phyloP scores from a whole-genome alignment of 2,888 invertebrate species.

The Acholoe squamosa region DNA sequence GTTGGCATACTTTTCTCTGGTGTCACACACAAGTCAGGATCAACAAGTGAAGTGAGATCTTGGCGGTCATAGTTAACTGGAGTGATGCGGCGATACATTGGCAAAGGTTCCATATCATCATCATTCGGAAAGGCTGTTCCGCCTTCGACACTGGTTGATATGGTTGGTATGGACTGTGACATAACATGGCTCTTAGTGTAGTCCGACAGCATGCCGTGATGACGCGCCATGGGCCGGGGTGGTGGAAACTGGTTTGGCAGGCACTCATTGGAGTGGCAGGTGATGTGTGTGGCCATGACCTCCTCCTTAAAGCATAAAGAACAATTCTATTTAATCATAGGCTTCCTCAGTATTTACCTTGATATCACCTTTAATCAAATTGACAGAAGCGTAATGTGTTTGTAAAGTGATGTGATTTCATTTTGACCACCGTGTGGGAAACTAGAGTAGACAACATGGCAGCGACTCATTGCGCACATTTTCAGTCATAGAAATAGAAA shows the following conservation, averaged over 20 bases:
- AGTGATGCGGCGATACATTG: neutral
- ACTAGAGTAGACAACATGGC: no score
- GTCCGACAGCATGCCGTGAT: neutral
- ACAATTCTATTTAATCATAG: no score
- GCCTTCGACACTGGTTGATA: constrained; percentile 6
- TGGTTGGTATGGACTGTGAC: constrained; percentile 17
- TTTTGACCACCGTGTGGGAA: no score
- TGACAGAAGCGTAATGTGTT: no score
- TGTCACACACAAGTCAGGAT: constrained; percentile 46
- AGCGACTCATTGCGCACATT: no score
- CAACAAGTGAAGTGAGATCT: neutral
- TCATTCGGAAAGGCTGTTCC: neutral
- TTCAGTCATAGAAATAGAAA: no score
- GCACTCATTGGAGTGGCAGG: constrained; percentile 32
- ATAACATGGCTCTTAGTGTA: constrained; percentile 38
- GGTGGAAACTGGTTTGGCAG: constrained; percentile 40
- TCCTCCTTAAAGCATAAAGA: neutral
- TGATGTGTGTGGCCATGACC: constrained; percentile 37
- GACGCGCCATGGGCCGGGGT: neutral
- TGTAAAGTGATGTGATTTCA: no score
- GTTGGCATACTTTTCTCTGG: constrained; percentile 10
- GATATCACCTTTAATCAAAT: no score
- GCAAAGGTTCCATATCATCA: constrained; percentile 30
- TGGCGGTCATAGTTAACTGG: neutral
- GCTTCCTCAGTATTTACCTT: no score